Evolutionary conservation across 2,797 vertebrate species (phyloP).

Genomic region (Petrocephalus schoutedeni): DNA sequence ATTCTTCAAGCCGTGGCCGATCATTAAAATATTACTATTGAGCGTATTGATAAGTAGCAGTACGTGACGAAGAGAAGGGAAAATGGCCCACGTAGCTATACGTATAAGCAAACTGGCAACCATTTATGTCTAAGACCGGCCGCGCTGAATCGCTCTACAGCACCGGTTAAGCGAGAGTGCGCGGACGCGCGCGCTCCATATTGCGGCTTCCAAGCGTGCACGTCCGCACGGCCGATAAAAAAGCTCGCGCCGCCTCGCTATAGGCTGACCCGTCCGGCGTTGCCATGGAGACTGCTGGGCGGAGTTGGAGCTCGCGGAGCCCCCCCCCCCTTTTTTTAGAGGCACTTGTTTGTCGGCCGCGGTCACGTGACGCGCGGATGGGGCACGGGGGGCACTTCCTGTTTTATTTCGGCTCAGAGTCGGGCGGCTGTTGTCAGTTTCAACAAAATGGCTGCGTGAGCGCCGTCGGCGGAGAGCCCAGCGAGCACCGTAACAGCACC

Average conservation of each 20-base stretch:
- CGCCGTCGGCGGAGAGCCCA: constrained; percentile 57
- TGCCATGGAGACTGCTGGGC: constrained; percentile 40
- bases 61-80: neutral
- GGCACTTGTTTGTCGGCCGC: constrained; percentile 34
- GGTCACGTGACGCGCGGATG: constrained; percentile 47
- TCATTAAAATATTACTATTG: neutral
- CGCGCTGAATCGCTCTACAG: neutral
- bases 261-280: constrained; percentile 24
- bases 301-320: constrained; percentile 29
- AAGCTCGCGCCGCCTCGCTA: neutral
- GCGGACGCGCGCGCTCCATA: neutral
- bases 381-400: constrained; percentile 49
- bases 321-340: constrained; percentile 11
- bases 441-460: constrained; percentile 74
- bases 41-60: neutral
- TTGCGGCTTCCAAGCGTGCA: neutral
- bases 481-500: constrained; percentile 51
- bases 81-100: neutral
- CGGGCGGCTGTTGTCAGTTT: constrained; percentile 59
- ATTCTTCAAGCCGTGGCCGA: neutral
- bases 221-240: neutral
- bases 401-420: constrained; percentile 40
- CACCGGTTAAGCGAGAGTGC: neutral
- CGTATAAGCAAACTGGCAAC: neutral
- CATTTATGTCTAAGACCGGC: neutral